Conservation (phyloP, 2,888 invertebrate species). For the Anagyrus pseudococci region DNA sequence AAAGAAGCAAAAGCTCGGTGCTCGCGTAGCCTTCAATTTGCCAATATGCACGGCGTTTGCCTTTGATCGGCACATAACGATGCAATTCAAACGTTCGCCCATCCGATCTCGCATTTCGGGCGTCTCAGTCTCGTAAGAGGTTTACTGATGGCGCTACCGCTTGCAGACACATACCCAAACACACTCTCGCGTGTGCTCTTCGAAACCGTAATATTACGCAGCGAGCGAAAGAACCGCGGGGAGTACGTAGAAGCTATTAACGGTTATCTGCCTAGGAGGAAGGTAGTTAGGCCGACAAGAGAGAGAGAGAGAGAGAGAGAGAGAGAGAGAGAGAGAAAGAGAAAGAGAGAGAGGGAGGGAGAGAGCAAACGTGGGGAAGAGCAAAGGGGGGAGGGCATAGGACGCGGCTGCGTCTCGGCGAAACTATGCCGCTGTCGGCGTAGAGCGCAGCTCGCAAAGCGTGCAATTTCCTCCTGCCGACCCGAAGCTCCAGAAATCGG, state of each 20-base stretch:
- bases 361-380: neutral
- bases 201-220: neutral
- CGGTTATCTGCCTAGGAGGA: conserved; percentile 38
- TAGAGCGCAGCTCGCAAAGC: conserved; percentile 36
- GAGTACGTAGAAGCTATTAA: conserved; percentile 36
- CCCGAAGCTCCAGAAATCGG: conserved; percentile 29
- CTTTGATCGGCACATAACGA: conserved; percentile 20
- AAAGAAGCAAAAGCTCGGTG: neutral
- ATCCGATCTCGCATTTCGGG: too few relatives aligned
- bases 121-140: too few relatives aligned
- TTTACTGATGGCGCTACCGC: neutral
- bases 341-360: neutral
- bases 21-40: conserved; percentile 15
- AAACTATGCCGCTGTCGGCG: conserved; percentile 38
- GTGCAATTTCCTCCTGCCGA: conserved; percentile 40
- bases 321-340: neutral
- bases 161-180: conserved; percentile 7
- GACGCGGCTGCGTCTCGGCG: conserved; percentile 10
- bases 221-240: neutral
- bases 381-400: conserved; percentile 2
- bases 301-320: neutral
- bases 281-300: conserved; percentile 26
- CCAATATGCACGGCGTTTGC: conserved; percentile 2
- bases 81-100: too few relatives aligned
- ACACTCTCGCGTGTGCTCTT: neutral